phyloP scores from a whole-genome alignment of 2,888 invertebrate species.

The Stenotaenia linearis region DNA sequence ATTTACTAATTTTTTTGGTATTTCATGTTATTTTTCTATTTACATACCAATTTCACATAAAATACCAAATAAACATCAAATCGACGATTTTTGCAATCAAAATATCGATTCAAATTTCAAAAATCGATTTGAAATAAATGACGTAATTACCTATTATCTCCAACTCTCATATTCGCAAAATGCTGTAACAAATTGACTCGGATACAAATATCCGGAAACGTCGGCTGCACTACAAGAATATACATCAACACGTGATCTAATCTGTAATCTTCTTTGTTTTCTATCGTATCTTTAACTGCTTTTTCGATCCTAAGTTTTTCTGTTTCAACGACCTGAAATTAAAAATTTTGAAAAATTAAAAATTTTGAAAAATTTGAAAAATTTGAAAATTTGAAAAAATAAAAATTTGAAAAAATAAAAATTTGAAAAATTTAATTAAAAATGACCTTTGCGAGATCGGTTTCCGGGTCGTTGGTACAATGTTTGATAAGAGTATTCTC shows the following conservation, averaged over 20 bases:
- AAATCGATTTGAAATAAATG: background rate
- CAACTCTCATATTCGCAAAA: background rate
- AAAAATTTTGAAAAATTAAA: too few species aligned
- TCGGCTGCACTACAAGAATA: constrained; percentile 32
- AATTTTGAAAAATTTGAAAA: too few species aligned
- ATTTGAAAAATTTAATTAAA: too few species aligned
- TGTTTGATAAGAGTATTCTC: background rate
- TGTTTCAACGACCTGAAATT: background rate
- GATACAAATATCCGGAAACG: background rate
- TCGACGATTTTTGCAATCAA: too few species aligned
- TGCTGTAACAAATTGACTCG: background rate
- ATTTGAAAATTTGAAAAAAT: too few species aligned
- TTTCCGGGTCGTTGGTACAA: background rate
- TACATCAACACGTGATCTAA: constrained; percentile 44
- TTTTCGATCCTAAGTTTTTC: background rate
- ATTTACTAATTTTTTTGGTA: too few species aligned
- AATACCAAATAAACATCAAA: too few species aligned
- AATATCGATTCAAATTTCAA: background rate
- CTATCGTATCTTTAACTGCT: background rate
- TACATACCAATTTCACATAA: too few species aligned
- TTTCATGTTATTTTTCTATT: too few species aligned
- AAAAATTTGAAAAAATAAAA: too few species aligned
- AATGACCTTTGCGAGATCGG: background rate
- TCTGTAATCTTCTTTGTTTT: constrained; percentile 40
- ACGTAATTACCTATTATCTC: background rate